A percentile compares a stretch with the other conserved stretches of the same genome.
Conservation (phyloP, 1,140 invertebrate species). For the Galleria mellonella region DNA sequence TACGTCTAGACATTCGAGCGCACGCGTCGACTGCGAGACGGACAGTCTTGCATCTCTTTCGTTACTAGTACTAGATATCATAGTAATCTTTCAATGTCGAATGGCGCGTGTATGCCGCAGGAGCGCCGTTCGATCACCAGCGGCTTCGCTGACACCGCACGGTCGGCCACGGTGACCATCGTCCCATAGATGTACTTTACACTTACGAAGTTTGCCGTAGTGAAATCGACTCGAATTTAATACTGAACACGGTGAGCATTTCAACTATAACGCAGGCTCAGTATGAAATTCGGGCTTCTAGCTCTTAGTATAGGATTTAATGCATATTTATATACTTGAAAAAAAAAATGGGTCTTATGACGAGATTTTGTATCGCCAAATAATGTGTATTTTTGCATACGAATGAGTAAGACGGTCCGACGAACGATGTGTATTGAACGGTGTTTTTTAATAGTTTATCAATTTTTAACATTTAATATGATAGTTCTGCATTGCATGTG, state of each 20-base stretch:
- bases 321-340: slow-evolving; percentile 30
- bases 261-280: background rate
- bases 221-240: slow-evolving; percentile 15
- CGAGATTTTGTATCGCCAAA: slow-evolving; percentile 42
- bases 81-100: no score
- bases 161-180: background rate
- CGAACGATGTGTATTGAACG: no score
- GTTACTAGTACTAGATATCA: no score
- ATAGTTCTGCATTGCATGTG: no score
- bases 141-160: background rate
- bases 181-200: slow-evolving; percentile 12
- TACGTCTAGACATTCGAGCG: no score
- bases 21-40: no score
- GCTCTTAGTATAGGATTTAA: slow-evolving; percentile 22
- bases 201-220: slow-evolving; percentile 15
- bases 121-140: background rate
- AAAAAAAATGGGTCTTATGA: slow-evolving; percentile 39
- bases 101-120: background rate
- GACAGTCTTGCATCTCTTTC: no score
- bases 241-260: slow-evolving; percentile 4
- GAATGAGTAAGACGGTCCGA: slow-evolving; percentile 13
- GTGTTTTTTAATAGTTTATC: no score
- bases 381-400: slow-evolving; percentile 46
- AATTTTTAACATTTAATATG: no score
- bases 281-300: slow-evolving; percentile 12